Conservation (phyloP, 2,888 invertebrate genomes). For the Latrodectus elegans region DNA sequence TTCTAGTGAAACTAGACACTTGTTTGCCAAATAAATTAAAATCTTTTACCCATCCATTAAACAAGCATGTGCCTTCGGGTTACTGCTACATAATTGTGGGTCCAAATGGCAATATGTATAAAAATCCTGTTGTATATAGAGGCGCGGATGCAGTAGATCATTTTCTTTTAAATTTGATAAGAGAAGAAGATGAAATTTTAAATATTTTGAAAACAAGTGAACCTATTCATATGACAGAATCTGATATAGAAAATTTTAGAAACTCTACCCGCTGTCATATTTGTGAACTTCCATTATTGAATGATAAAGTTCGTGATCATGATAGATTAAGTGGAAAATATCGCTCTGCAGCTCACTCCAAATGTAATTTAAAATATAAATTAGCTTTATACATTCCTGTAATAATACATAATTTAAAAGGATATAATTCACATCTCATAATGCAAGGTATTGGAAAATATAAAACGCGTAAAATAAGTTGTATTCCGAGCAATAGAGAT, state of each 20-base stretch:
- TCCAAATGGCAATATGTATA: too few species aligned
- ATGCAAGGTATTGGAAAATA: constrained; percentile 13
- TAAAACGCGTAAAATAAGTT: not conserved
- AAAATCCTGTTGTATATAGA: too few species aligned
- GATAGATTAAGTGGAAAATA: not conserved
- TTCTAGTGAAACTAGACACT: too few species aligned
- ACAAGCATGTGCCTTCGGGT: too few species aligned
- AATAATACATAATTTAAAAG: constrained; percentile 13
- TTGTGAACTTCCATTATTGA: not conserved
- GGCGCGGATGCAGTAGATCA: too few species aligned
- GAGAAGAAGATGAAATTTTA: too few species aligned
- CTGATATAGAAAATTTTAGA: not conserved
- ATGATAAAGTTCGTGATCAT: constrained; percentile 10
- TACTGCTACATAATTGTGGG: too few species aligned
- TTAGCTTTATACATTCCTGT: not conserved
- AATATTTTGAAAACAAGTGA: too few species aligned
- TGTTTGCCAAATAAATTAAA: too few species aligned
- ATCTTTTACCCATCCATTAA: too few species aligned
- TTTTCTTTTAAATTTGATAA: too few species aligned
- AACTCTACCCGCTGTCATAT: not conserved
- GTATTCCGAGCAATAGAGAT: not conserved
- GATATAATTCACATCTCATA: constrained; percentile 6
- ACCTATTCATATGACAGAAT: too few species aligned
- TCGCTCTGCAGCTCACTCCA: not conserved
- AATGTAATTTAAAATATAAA: constrained; percentile 6